These are phyloP conservation scores for Cirrhinus molitorella DNA, from an alignment of 2,797 vertebrate species.

Conservation along the genomic window DNA sequence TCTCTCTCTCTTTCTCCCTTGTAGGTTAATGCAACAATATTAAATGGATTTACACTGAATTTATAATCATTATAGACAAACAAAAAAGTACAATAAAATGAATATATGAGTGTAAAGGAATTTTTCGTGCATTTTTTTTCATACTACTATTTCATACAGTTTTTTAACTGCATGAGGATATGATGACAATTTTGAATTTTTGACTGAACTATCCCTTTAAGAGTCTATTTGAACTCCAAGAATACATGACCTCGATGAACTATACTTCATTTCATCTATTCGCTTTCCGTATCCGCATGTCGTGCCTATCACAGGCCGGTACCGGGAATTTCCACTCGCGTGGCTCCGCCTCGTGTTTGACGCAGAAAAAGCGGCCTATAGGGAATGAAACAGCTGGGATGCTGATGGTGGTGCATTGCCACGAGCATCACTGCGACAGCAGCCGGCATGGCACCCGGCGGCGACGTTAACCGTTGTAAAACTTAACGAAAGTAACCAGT, in stretches of 20 bases:
- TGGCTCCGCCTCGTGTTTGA: slow-evolving; percentile 78
- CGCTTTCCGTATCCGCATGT: slow-evolving; percentile 15
- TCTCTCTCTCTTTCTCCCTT: not conserved
- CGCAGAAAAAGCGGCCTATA: slow-evolving; percentile 73
- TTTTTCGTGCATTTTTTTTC: not conserved
- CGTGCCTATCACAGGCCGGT: slow-evolving; percentile 73
- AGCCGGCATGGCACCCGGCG: not conserved
- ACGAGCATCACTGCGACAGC: slow-evolving; percentile 53
- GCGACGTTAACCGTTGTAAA: not conserved
- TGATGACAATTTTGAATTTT: not conserved
- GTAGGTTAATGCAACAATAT: not conserved
- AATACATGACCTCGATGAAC: not conserved
- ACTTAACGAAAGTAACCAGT: not conserved
- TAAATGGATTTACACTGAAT: not conserved
- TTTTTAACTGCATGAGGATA: not conserved
- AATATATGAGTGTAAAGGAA: not conserved
- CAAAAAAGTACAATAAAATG: not conserved
- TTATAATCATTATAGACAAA: not conserved
- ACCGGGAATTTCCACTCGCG: slow-evolving; percentile 80
- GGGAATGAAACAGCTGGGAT: slow-evolving; percentile 71
- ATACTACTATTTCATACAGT: not conserved
- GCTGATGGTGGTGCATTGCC: slow-evolving; percentile 71
- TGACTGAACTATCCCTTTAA: not conserved
- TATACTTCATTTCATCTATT: not conserved
- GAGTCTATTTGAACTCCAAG: not conserved